Base-by-base conservation (phyloP, 2,797 vertebrate species). In the Gambelia wislizenii region DNA sequence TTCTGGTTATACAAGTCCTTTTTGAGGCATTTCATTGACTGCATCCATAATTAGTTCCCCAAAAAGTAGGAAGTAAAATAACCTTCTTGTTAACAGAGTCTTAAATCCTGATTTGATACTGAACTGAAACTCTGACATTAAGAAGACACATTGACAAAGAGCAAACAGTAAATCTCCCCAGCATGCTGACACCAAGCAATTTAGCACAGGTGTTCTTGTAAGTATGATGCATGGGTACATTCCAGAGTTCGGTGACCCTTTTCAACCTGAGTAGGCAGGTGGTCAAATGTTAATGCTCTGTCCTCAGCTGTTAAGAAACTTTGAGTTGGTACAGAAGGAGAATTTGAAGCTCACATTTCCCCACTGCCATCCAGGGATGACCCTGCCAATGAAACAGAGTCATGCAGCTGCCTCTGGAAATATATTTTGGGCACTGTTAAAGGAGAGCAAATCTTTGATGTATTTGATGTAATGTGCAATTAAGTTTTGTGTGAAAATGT, bases 31-130 rank as follows among this genome's bases (percentile, higher is more conserved):
- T 2, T 87, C 33, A 76, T 4, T 1, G 87, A 86, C 12, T 78
- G 49, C 22, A 85, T 39, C 33, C 44, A 36, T 77, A 69, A 78
- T 64, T 5, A 20, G 4, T 75, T 27, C 75, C 8, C 22, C 22
- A 59, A 67, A 82, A 75, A 20, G 49, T 8, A 7, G 39, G 61
- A 90, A 89, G 90, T 36, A 92, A 8, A 27, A 83, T 81, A 86
- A 12, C 18, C 82, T 42, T 33, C 12, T 18, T 89, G 81, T 87
- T 39, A 52, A 64, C 20, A 36, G 47, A 83, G 10, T 1, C 13
- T 6, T 88, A 91, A 84, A 89, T 88, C 36, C 25, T 6, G 81
- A 2, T 91, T 88, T 89, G 81, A 91, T 89, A 42, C 39, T 82
- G 20, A 59, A 30, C 69, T 59, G 39, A 87, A 89, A 88, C 0